phyloP scores from a whole-genome alignment of 2,888 invertebrate genomes.

The Acrobasis consociella region DNA sequence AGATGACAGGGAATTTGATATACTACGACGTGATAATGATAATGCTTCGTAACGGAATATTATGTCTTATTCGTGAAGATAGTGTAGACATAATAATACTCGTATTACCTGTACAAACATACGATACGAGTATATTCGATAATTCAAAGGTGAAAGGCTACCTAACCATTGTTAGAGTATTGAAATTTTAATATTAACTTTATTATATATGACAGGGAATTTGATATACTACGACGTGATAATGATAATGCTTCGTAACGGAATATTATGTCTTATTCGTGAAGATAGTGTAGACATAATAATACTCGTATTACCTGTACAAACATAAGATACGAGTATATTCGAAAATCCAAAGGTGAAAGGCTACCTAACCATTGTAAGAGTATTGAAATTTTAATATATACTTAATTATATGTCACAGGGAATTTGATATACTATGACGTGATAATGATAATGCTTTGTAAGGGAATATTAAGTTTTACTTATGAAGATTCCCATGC shows the following conservation, averaged over 20 bases:
- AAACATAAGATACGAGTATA: no score
- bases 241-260: background rate
- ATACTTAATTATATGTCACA: constrained; percentile 13
- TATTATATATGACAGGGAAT: constrained; percentile 11
- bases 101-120: no score
- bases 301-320: no score
- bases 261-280: constrained; percentile 8
- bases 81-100: background rate
- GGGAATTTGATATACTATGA: constrained; percentile 1
- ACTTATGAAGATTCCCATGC: background rate
- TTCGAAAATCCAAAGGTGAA: no score
- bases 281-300: background rate
- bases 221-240: constrained; percentile 6
- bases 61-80: constrained; percentile 6
- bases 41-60: background rate
- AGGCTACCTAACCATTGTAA: no score
- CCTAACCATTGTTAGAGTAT: no score
- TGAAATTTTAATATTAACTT: no score
- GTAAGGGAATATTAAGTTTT: constrained; percentile 9
- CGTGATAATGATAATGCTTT: background rate
- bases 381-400: no score
- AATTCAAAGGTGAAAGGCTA: no score
- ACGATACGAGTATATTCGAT: no score
- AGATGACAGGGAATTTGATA: constrained; percentile 12
- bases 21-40: constrained; percentile 5